Percentiles rank a stretch among this genome's conserved stretches.
phyloP scores from a whole-genome alignment of 2,113 vertebrate genomes.

The Chauna torquata region DNA sequence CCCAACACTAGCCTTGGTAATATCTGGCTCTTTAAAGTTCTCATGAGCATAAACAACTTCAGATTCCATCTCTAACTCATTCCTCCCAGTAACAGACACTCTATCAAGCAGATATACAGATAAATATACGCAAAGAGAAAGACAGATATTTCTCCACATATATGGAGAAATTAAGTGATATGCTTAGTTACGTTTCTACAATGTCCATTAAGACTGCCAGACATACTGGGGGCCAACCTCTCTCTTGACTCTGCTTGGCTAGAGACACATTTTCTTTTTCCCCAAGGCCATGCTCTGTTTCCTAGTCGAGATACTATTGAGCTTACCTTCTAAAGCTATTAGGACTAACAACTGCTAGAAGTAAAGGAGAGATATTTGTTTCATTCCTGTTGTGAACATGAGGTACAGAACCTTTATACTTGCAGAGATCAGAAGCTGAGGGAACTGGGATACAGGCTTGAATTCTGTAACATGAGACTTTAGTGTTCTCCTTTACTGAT shows the following conservation, averaged over 20 bases:
- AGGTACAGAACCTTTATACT: not conserved
- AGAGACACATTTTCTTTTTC: not conserved
- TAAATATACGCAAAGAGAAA: not conserved
- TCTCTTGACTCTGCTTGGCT: not conserved
- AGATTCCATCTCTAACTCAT: not conserved
- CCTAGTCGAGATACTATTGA: not conserved
- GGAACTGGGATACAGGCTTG: not conserved
- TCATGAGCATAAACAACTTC: not conserved
- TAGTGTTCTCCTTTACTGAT: not conserved
- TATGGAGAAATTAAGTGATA: not conserved
- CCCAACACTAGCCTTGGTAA: not conserved
- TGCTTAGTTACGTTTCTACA: not conserved
- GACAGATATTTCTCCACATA: not conserved
- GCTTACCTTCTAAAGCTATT: conserved; percentile 16
- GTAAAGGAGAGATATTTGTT: not conserved
- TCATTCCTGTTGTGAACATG: not conserved
- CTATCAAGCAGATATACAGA: not conserved
- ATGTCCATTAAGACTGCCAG: not conserved
- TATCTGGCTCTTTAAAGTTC: not conserved
- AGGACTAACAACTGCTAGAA: not conserved
- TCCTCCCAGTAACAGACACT: not conserved
- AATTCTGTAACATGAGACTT: not conserved
- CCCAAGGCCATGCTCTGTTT: not conserved
- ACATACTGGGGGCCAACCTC: not conserved
- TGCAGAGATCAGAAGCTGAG: not conserved